Percentiles rank a stretch among this genome's conserved stretches.
phyloP scores from a whole-genome alignment of 2,797 vertebrate genomes.

The Ctenosaura bakeri region DNA sequence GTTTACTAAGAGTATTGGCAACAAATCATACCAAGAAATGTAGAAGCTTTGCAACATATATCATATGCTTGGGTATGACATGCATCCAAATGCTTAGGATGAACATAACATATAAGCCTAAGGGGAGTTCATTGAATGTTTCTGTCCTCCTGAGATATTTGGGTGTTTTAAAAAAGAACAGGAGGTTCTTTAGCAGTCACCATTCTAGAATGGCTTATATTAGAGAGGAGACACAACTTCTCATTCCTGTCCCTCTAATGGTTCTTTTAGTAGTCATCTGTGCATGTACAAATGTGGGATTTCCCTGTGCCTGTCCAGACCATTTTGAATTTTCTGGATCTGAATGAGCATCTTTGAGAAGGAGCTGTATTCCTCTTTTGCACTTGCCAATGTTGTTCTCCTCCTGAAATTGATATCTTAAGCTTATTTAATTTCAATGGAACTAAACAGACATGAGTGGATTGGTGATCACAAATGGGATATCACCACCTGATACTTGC shows the following conservation, averaged over 20 bases:
- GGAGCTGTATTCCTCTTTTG: too few relatives aligned
- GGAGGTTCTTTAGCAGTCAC: neutral
- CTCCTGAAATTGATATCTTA: neutral
- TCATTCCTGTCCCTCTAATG: too few relatives aligned
- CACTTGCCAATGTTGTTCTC: too few relatives aligned
- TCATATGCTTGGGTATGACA: neutral
- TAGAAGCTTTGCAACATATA: neutral
- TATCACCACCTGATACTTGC: neutral
- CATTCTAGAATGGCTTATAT: too few relatives aligned
- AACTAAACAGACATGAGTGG: neutral
- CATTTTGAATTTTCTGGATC: too few relatives aligned
- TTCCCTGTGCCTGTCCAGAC: too few relatives aligned
- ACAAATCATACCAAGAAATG: neutral
- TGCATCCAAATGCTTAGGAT: too few relatives aligned
- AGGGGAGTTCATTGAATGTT: neutral
- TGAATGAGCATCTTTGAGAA: too few relatives aligned
- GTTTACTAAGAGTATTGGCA: neutral
- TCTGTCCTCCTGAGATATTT: neutral
- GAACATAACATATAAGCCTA: conserved; percentile 9
- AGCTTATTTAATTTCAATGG: neutral
- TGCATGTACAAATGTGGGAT: too few relatives aligned
- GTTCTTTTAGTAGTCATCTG: too few relatives aligned
- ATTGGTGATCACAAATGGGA: neutral
- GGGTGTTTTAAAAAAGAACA: neutral
- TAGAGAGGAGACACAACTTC: too few relatives aligned